A percentile compares a stretch with the other conserved stretches of the same genome.
Conservation (phyloP, 2,113 vertebrate species). For the Callaeas wilsoni region DNA sequence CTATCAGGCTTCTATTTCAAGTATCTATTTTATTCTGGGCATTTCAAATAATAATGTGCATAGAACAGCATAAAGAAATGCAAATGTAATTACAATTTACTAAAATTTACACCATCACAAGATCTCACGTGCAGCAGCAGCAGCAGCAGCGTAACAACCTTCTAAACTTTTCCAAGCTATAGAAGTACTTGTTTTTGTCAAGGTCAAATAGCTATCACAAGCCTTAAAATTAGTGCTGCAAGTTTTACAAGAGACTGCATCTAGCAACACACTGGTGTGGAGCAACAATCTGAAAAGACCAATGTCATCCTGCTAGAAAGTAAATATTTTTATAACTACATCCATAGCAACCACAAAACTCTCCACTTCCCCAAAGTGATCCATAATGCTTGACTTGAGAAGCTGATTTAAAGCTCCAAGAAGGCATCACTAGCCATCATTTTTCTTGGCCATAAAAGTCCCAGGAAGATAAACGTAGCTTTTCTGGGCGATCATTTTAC, state of each 20-base stretch:
- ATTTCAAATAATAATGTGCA: background rate
- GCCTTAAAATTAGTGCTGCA: background rate
- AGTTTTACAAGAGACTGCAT: background rate
- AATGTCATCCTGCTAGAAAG: background rate
- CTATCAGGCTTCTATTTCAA: background rate
- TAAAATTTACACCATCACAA: background rate
- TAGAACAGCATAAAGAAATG: background rate
- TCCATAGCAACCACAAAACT: constrained; percentile 46
- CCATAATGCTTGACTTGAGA: constrained; percentile 5
- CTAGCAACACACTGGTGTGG: background rate
- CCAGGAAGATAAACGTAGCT: background rate
- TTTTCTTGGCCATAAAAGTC: constrained; percentile 3
- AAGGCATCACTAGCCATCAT: background rate
- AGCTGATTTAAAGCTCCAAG: constrained; percentile 16
- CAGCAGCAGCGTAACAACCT: background rate
- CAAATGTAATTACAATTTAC: background rate
- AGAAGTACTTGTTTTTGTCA: background rate
- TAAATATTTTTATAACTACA: constrained; percentile 31
- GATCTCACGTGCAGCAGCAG: background rate
- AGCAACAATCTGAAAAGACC: background rate
- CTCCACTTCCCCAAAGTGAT: background rate
- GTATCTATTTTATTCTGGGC: background rate
- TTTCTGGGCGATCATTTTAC: background rate
- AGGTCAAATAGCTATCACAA: background rate
- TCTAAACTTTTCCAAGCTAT: background rate